Conservation (phyloP, 1,140 invertebrate species). For the Drosophila chauvacae region DNA sequence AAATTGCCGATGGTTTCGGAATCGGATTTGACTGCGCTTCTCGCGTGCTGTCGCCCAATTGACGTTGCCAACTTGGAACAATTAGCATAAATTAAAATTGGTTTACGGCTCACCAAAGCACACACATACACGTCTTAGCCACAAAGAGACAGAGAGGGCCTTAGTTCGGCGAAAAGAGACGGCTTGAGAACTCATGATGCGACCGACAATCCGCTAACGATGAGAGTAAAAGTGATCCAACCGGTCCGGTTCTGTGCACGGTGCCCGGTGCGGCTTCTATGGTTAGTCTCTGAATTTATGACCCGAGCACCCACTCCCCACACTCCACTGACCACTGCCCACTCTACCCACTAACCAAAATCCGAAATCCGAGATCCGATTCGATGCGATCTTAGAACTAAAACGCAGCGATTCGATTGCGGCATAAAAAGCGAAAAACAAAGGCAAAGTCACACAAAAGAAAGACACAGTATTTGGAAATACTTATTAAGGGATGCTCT, state of each 20-base stretch:
- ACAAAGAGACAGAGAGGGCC: constrained; percentile 7
- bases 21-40: constrained; percentile 53
- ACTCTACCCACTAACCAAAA: constrained; percentile 17
- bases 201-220: constrained; percentile 58
- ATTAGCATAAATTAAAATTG: constrained; percentile 83
- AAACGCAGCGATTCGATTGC: constrained; percentile 64
- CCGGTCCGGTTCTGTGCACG: constrained; percentile 54
- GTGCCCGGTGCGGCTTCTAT: constrained; percentile 60
- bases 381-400: constrained; percentile 67
- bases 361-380: constrained; percentile 22
- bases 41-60: constrained; percentile 69
- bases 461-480: not conserved
- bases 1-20: constrained; percentile 45
- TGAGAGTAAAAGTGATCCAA: constrained; percentile 82
- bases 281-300: constrained; percentile 76
- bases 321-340: constrained; percentile 6
- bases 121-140: not conserved
- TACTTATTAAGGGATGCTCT: not conserved
- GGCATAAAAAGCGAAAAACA: constrained; percentile 42
- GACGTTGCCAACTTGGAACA: constrained; percentile 63
- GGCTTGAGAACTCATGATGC: constrained; percentile 49
- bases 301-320: constrained; percentile 44
- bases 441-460: constrained; percentile 34
- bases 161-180: not conserved
- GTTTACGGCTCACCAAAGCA: constrained; percentile 57